Evolutionary conservation across 2,113 vertebrate species (phyloP).

Genomic region (Haemorhous mexicanus): DNA sequence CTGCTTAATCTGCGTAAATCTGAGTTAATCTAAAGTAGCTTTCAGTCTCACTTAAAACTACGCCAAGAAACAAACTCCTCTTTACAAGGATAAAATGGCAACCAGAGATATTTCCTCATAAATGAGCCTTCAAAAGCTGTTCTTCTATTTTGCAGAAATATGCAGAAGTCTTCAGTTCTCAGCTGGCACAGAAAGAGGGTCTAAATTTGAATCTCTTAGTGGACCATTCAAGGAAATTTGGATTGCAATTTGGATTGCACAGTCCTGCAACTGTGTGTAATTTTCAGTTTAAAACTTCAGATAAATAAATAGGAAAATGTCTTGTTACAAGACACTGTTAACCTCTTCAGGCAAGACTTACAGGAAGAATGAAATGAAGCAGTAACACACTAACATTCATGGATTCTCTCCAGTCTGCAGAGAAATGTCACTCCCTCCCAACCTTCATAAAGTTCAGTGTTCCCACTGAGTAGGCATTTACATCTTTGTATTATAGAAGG

Average conservation of each 20-base stretch:
- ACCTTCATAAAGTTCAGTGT: neutral
- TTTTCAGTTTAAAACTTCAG: neutral
- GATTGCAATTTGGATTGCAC: neutral
- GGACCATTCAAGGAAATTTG: neutral
- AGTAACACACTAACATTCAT: neutral
- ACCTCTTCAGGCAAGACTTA: neutral
- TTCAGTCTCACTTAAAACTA: neutral
- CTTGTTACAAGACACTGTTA: neutral
- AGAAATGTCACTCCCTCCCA: neutral
- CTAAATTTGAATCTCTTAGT: neutral
- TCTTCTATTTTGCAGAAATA: neutral
- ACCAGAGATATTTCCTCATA: neutral
- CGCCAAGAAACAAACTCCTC: neutral
- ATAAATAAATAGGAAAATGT: neutral
- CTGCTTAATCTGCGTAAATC: constrained; percentile 41
- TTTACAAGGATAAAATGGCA: neutral
- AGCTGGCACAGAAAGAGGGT: neutral
- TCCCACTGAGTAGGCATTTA: neutral
- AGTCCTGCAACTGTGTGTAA: neutral
- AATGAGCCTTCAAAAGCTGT: neutral
- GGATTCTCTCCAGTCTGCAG: neutral
- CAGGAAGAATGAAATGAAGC: neutral
- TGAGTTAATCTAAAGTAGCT: constrained; percentile 10
- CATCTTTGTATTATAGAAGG: neutral
- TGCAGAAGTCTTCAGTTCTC: neutral